These are phyloP conservation scores for Cebidichthys violaceus DNA, from an alignment of 2,113 vertebrate species.

Conservation along the genomic window DNA sequence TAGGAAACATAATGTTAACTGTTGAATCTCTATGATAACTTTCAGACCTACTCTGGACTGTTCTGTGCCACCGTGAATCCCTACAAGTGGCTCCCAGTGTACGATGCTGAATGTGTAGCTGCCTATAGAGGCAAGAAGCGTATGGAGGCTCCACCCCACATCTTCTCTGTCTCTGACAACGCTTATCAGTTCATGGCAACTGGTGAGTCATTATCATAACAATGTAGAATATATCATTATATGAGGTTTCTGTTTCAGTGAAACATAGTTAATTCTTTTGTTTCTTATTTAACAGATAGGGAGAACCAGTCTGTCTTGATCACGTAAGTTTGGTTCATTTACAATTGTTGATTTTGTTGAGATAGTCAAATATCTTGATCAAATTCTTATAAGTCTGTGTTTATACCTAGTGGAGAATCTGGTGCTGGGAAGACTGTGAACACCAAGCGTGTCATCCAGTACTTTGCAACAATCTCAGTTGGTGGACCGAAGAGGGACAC, in stretches of 20 bases:
- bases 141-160: slow-evolving; percentile 79
- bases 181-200: slow-evolving; percentile 73
- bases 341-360: neutral
- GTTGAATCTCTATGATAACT: too few species aligned
- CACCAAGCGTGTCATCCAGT: slow-evolving; percentile 80
- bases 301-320: slow-evolving; percentile 79
- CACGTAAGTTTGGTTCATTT: slow-evolving; percentile 60
- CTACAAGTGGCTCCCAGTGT: slow-evolving; percentile 79
- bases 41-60: too few species aligned
- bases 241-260: neutral
- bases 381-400: slow-evolving; percentile 25
- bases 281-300: slow-evolving; percentile 64
- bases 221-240: neutral
- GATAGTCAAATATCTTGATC: neutral
- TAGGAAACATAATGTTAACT: too few species aligned
- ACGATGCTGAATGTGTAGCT: slow-evolving; percentile 64
- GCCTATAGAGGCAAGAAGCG: slow-evolving; percentile 80
- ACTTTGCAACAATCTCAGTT: slow-evolving; percentile 76
- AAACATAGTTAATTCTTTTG: neutral
- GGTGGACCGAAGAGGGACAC: slow-evolving; percentile 60
- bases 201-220: slow-evolving; percentile 50
- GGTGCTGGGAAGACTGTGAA: slow-evolving; percentile 80
- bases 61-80: slow-evolving; percentile 78
- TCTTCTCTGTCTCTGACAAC: slow-evolving; percentile 79
- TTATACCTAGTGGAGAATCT: slow-evolving; percentile 73